Base-by-base conservation (phyloP, 2,113 vertebrate species). In the Nibea albiflora region DNA sequence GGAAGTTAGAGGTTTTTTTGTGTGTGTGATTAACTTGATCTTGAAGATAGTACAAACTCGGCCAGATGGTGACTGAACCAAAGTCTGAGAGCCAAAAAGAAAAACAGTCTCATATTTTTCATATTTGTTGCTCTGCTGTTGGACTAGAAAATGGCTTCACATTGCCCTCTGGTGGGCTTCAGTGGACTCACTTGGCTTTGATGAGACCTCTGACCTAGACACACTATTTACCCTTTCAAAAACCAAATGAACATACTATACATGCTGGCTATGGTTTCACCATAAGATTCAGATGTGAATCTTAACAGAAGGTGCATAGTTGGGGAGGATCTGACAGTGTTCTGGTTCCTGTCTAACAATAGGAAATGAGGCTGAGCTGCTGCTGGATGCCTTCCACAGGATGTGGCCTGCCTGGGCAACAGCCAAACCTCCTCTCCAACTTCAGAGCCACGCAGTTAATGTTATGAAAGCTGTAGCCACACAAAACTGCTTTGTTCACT, bases 351-450 rank as follows among this genome's bases (percentile, higher is more conserved):
- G 80, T 80, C 81, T 73, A 78, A 89, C 87, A 85, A 90, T 78
- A 80, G 86, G 82, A 86, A 89, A 78, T 20, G 46, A 11, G 66
- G 76, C 80, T 67, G 35, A 84, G 52, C 67, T 61, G 78, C 75
- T 75, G 78, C 63, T 85, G 80, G 76, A 80, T 44, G 28, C 35
- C 35, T 49, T 84, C 83, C 78, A 90, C 89, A 84, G 91, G 92
- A 92, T 89, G 90, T 92, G 89, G 85, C 76, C 80, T 85, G 73
- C 24, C 78, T 92, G 91, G 85, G 78, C 64, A 52, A 39, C 22
- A 81, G 88, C 88, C 89, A 93, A 86, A 82, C 53, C 72, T 65
- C 15, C 53, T 77, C 63, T 76, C 73, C 44, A 61, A 60, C 71
- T 82, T 67, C 42, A 87, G 54, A 85, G 50, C 53, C 58, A 66